Conservation (phyloP, 2,797 vertebrate species). For the Pseudochirops cupreus region DNA sequence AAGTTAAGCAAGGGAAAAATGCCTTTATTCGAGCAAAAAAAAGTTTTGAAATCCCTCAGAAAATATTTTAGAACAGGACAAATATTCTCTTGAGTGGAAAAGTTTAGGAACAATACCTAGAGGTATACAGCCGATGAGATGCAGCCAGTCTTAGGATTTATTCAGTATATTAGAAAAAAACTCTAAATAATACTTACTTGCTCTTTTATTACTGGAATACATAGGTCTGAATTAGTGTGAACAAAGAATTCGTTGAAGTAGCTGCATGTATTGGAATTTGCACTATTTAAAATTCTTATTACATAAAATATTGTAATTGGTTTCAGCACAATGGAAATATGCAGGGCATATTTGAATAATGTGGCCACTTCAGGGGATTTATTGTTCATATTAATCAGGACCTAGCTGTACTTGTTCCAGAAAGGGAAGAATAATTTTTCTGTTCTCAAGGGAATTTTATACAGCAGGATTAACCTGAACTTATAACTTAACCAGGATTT, state of each 20-base stretch:
- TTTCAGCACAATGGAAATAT: neutral
- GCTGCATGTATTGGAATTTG: neutral
- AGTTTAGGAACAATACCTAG: neutral
- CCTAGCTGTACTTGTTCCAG: neutral
- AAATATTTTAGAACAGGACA: neutral
- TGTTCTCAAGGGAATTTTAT: conserved; percentile 15
- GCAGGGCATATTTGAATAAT: neutral
- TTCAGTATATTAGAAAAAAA: neutral
- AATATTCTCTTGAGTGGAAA: neutral
- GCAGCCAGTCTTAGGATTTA: neutral
- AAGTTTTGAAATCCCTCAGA: conserved; percentile 32
- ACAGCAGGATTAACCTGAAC: conserved; percentile 34
- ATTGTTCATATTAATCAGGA: conserved; percentile 18
- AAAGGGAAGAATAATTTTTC: conserved; percentile 26
- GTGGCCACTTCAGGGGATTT: conserved; percentile 31
- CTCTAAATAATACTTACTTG: neutral
- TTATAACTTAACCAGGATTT: conserved; percentile 27
- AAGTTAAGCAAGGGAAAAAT: neutral
- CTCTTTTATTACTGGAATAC: neutral
- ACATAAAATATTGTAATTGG: neutral
- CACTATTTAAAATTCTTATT: neutral
- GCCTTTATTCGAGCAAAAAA: conserved; percentile 27
- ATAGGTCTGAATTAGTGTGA: neutral
- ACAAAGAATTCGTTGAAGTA: neutral
- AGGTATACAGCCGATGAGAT: neutral